These are phyloP conservation scores for Cantharis lateralis DNA, from an alignment of 2,888 invertebrate genomes.

Conservation along the genomic window DNA sequence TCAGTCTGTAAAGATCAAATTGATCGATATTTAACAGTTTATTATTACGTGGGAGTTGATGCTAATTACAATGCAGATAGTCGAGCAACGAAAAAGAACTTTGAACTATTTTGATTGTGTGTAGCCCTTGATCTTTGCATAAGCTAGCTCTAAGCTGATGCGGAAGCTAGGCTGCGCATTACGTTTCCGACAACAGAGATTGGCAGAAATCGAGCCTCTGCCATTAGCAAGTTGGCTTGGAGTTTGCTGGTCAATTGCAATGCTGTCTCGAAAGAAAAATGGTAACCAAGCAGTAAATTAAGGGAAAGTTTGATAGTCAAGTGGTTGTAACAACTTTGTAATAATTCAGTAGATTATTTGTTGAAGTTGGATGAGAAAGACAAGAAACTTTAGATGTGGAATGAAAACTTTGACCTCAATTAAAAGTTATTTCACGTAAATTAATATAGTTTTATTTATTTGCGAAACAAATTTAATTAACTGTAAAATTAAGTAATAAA, in stretches of 20 bases:
- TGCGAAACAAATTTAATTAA: slow-evolving; percentile 18
- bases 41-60: neutral
- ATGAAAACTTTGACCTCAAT: neutral
- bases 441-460: slow-evolving; percentile 4
- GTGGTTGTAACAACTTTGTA: neutral
- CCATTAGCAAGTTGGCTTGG: too few relatives aligned
- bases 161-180: too few relatives aligned
- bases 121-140: too few relatives aligned
- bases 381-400: neutral
- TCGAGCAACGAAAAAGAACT: too few relatives aligned
- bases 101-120: too few relatives aligned
- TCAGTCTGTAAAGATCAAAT: neutral
- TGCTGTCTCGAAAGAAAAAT: neutral
- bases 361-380: neutral
- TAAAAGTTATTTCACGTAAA: neutral
- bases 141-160: too few relatives aligned
- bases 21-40: neutral
- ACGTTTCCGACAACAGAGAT: too few relatives aligned
- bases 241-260: too few relatives aligned
- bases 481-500: slow-evolving; percentile 17
- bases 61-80: too few relatives aligned
- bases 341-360: neutral
- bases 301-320: neutral
- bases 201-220: too few relatives aligned
- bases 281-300: neutral